Conservation (phyloP, 2,797 vertebrate species). For the Pitangus sulphuratus region DNA sequence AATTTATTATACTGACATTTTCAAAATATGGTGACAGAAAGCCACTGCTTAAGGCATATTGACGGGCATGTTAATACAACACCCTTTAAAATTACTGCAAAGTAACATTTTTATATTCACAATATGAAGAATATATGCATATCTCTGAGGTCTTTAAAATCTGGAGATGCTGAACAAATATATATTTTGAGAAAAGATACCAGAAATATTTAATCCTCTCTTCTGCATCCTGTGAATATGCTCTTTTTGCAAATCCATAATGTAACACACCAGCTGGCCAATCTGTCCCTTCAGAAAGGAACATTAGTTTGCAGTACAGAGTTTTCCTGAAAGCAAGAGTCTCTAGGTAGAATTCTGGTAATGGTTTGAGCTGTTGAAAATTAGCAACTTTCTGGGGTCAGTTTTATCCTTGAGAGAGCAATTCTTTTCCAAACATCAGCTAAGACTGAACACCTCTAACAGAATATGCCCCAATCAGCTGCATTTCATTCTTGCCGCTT, state of each 20-base stretch:
- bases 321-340: not conserved
- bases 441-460: not conserved
- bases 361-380: not conserved
- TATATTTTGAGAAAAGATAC: not conserved
- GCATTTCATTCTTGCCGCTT: not conserved
- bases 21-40: not conserved
- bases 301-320: not conserved
- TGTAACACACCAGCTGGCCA: not conserved
- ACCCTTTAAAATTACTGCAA: not conserved
- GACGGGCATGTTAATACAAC: not conserved
- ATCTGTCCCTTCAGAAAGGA: not conserved
- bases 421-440: not conserved
- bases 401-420: not conserved
- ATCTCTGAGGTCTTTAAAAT: not conserved
- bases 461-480: not conserved
- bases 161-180: not conserved
- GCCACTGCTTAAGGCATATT: not conserved
- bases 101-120: not conserved
- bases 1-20: not conserved
- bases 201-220: not conserved
- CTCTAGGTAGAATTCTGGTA: not conserved
- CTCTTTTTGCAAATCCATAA: not conserved
- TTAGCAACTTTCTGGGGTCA: not conserved
- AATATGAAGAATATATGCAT: not conserved
- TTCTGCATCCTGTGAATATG: not conserved